Evolutionary conservation across 2,797 vertebrate species (phyloP).

Genomic region (Falco columbarius): DNA sequence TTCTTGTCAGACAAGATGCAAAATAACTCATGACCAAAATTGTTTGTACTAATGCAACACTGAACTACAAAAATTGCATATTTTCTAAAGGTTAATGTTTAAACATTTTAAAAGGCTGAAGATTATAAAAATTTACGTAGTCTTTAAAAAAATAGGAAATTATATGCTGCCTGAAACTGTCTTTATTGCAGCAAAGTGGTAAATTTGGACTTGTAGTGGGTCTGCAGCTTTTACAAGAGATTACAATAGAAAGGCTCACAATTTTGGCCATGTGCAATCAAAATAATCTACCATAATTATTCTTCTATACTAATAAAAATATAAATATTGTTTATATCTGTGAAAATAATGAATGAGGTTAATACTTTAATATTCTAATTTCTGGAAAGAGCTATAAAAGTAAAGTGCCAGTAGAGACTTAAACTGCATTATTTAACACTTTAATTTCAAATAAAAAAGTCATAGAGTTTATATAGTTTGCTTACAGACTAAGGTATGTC

Average conservation of each 20-base stretch:
- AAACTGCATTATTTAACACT: neutral
- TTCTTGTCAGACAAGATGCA: neutral
- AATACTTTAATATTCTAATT: neutral
- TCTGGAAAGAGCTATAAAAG: neutral
- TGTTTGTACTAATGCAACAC: neutral
- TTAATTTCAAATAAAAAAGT: neutral
- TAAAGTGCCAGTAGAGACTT: constrained; percentile 33
- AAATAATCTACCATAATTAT: neutral
- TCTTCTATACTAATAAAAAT: neutral
- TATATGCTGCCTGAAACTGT: neutral
- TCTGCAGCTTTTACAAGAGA: neutral
- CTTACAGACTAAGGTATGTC: neutral
- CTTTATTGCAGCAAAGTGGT: neutral
- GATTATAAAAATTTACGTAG: neutral
- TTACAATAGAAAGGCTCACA: neutral
- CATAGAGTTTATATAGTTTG: neutral
- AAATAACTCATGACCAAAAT: neutral
- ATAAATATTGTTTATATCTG: neutral
- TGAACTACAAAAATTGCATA: neutral
- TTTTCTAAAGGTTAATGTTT: neutral
- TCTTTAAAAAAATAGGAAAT: neutral
- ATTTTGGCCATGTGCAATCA: neutral
- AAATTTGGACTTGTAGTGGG: neutral
- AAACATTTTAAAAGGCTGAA: neutral
- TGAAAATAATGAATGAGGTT: neutral